These are phyloP conservation scores for Drosophila mercatorum DNA, from an alignment of 2,888 invertebrate species.

Conservation along the genomic window DNA sequence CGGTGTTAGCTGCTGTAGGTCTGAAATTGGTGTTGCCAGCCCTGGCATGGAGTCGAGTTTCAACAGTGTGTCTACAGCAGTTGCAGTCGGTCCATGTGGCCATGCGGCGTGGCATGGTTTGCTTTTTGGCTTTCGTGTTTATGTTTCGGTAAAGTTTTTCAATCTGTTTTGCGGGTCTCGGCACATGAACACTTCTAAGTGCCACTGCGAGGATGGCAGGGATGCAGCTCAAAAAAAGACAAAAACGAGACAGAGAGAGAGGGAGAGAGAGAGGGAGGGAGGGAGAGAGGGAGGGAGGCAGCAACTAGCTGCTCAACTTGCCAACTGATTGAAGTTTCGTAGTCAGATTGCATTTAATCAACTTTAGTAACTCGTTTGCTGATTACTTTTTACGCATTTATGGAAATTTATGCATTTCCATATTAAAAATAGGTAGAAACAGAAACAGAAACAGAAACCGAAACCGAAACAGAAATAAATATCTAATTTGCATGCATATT, in stretches of 20 bases:
- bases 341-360: slow-evolving; percentile 58
- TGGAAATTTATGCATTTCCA: slow-evolving; percentile 54
- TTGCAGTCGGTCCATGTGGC: slow-evolving; percentile 9
- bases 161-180: slow-evolving; percentile 47
- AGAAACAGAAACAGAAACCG: background rate
- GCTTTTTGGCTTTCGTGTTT: slow-evolving; percentile 41
- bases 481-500: slow-evolving; percentile 47
- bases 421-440: slow-evolving; percentile 43
- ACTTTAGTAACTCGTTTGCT: slow-evolving; percentile 55
- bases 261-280: too few species aligned
- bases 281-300: background rate
- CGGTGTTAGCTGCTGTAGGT: background rate
- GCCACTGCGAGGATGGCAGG: background rate
- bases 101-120: slow-evolving; percentile 21
- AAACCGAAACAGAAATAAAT: slow-evolving; percentile 7
- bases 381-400: slow-evolving; percentile 51
- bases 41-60: slow-evolving; percentile 14
- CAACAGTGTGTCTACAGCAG: slow-evolving; percentile 8
- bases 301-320: slow-evolving; percentile 1
- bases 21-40: slow-evolving; percentile 8
- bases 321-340: slow-evolving; percentile 44
- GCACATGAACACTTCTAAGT: slow-evolving; percentile 15
- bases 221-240: background rate
- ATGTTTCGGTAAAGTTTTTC: slow-evolving; percentile 59
- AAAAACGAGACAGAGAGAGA: background rate